Conservation (phyloP, 2,888 invertebrate genomes). For the Eucera pruinosa region DNA sequence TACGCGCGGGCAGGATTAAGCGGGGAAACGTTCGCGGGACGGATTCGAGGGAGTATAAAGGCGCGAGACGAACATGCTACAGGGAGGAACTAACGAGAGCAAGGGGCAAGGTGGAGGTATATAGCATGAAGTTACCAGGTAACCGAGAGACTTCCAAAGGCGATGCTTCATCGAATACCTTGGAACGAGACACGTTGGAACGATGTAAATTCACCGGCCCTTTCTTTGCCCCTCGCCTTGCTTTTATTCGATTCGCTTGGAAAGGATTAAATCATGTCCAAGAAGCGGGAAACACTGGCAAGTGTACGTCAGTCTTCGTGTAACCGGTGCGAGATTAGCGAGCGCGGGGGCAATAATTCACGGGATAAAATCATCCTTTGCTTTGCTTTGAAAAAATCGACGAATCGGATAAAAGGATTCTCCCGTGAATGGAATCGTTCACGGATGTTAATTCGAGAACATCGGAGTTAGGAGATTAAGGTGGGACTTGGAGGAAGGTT, state of each 20-base stretch:
- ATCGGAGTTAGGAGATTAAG: background rate
- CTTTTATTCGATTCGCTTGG: conserved; percentile 11
- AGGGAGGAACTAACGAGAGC: conserved; percentile 39
- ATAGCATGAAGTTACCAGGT: conserved; percentile 36
- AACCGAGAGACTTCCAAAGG: conserved; percentile 22
- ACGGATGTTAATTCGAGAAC: conserved; percentile 1
- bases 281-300: conserved; percentile 23
- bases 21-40: conserved; percentile 44
- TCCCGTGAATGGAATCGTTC: background rate
- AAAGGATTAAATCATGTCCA: conserved; percentile 27
- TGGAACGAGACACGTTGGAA: conserved; percentile 20
- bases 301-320: conserved; percentile 10
- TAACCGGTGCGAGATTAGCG: conserved; percentile 7
- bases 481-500: background rate
- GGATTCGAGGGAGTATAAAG: conserved; percentile 59
- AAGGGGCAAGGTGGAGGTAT: conserved; percentile 35
- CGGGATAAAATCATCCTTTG: conserved; percentile 13
- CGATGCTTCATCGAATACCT: conserved; percentile 42
- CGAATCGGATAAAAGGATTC: background rate
- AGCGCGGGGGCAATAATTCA: conserved; percentile 13
- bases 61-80: conserved; percentile 36
- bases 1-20: conserved; percentile 68
- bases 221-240: background rate
- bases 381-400: background rate
- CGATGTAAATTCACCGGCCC: conserved; percentile 21